These are phyloP conservation scores for Entomyzon cyanotis DNA, from an alignment of 2,113 vertebrate genomes.

Conservation along the genomic window DNA sequence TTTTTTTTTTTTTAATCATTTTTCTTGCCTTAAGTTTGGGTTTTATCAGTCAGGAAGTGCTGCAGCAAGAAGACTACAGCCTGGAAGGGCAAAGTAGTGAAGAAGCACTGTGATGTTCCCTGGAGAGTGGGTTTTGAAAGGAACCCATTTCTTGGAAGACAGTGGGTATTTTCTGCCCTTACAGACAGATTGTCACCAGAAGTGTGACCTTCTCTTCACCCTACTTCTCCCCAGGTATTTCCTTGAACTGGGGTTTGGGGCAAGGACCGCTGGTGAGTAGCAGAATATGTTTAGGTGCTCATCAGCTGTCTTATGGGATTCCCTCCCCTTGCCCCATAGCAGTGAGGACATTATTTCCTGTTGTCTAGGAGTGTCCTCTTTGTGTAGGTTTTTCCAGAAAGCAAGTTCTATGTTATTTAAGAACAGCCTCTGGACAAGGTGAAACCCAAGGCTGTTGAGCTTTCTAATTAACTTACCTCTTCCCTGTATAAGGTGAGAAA, in stretches of 20 bases:
- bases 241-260: neutral
- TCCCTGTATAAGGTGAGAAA: neutral
- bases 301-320: neutral
- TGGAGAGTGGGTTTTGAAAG: neutral
- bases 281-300: neutral
- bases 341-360: neutral
- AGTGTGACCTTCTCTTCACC: neutral
- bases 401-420: neutral
- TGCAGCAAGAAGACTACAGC: neutral
- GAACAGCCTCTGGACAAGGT: neutral
- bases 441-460: neutral
- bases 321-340: neutral
- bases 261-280: neutral
- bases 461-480: neutral
- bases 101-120: neutral
- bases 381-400: neutral
- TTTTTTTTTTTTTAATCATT: neutral
- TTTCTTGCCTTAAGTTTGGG: slow-evolving; percentile 25
- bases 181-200: too few species aligned
- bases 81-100: neutral
- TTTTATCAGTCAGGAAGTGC: neutral
- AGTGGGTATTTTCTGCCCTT: neutral
- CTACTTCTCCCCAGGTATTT: neutral
- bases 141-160: neutral
- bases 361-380: neutral